Base-by-base conservation (phyloP, 2,113 vertebrate genomes). In the Galeopterus variegatus region DNA sequence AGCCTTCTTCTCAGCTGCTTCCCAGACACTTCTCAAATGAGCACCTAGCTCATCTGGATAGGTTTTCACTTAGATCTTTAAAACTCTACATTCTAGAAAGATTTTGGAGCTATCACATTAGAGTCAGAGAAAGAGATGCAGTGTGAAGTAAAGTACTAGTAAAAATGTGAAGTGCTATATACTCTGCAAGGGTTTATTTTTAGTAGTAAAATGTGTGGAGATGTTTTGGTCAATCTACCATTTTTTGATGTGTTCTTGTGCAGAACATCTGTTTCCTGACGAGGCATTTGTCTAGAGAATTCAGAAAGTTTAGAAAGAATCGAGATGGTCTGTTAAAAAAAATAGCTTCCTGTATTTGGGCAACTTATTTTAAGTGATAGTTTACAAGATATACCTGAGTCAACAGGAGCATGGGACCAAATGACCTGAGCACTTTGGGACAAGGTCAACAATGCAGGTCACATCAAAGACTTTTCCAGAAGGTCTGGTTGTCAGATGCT, bases 191-290 rank as follows among this genome's bases (percentile, higher is more conserved):
- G 45, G 54, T 69, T 76, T 67, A n/a, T 87, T 87, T 26, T 88
- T 70, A 62, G 24, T 21, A 88, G 58, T 33, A 54, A 94, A 90
- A 36, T 31, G 23, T 54, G 23, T 67, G 52, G 52, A 64, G 41
- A n/a, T n/a, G 23, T 60, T 94, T 96, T 45, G 28, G 31, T 88
- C 45, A 41, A 79, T 58, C 67, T 73, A 45, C 64, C 48, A 18
- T 79, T 93, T 81, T 92, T 76, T 73, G 86, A 93, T 77, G 33
- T 36, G 36, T 62, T 95, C 36, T 85, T 75, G 56, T 83, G 18
- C 52, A n/a, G 62, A 93, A 95, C 89, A 95, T 75, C 50, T 94
- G 60, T 91, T 96, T 89, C 21, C 80, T 87, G 80, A 90, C 28
- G 75, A 96, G 60, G 36, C 23, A 18, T 60, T 82, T 79, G 24